Percentiles rank a stretch among this genome's conserved stretches.
phyloP scores from a whole-genome alignment of 1,140 invertebrate species.

The Heliconius hermathena region DNA sequence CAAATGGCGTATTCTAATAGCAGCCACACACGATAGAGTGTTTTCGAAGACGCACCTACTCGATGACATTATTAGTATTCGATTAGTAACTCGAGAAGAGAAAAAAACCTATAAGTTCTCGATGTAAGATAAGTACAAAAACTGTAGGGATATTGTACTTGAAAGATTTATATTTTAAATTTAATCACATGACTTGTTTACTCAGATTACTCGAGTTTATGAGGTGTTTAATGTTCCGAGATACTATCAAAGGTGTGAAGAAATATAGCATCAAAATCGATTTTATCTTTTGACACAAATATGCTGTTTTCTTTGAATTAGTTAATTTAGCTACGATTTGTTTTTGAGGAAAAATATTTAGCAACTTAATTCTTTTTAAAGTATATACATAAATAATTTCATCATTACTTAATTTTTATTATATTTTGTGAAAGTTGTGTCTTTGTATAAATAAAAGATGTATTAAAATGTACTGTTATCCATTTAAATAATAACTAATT shows the following conservation, averaged over 20 bases:
- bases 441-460: conserved; percentile 24
- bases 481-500: conserved; percentile 32
- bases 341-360: not conserved
- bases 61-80: conserved; percentile 56
- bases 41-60: conserved; percentile 54
- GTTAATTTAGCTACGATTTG: conserved; percentile 2
- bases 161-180: conserved; percentile 27
- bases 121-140: conserved; percentile 28
- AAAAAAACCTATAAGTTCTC: conserved; percentile 33
- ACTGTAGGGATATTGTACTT: conserved; percentile 20
- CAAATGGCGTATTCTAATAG: conserved; percentile 62
- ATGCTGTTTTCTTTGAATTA: not conserved
- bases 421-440: conserved; percentile 28
- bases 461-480: conserved; percentile 32
- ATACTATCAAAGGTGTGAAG: conserved; percentile 25
- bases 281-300: conserved; percentile 9
- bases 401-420: conserved; percentile 30
- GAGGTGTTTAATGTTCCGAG: conserved; percentile 30
- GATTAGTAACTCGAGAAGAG: conserved; percentile 66
- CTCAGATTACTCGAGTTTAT: conserved; percentile 29
- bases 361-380: not conserved
- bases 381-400: conserved; percentile 30
- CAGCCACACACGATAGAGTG: conserved; percentile 67
- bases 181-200: conserved; percentile 23
- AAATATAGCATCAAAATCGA: conserved; percentile 7